Evolutionary conservation across 2,797 vertebrate species (phyloP), one percentile per base, ranked within the genome.

Genomic region (Bradypodion ventrale): DNA sequence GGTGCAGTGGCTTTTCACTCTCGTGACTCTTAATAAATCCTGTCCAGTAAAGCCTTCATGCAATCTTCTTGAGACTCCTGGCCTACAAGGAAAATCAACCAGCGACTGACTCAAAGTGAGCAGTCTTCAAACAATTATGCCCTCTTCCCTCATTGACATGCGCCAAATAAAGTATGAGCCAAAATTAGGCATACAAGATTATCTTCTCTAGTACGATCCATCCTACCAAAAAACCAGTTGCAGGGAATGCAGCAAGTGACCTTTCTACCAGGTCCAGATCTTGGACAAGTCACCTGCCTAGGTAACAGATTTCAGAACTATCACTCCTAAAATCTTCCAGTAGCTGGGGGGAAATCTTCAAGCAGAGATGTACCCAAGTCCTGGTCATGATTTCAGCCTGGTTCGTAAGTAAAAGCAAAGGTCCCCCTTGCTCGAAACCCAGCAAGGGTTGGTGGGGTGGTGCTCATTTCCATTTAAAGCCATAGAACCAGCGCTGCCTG

Each of bases 1-100:
- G 83, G 42, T 82, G 90, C n/a, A 82, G 69, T 81, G 90, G 21
- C 87, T 89, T 92, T 94, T 93, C 7, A 8, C 63, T 25, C 59
- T 60, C 63, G n/a, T 10, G 19, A 7, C 83, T 68, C 60, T 83
- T 88, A 56, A 87, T 80, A 85, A 83, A 85, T 87, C 91, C 89
- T 81, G 76, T 70, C 13, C 75, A 35, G 65, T 77, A 44, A n/a
- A 78, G 60, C 65, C 81, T 29, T 29, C 78, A 75, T 81, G 35
- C 56, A 1, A 84, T 44, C 1, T 44, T 60, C 56, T 9, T 35
- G 40, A 3, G 13, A 8, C 13, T 37, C n/a, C 0, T 23, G 40
- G 37, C 27, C 46, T 46, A 1, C 46, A 5, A 35, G 25, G 52
- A 44, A 1, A 78, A 65, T 5, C 5, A 1, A 21, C 4, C 19